Conservation (phyloP, 64 coral and sea anemone species). For the Anthopleura sola region DNA sequence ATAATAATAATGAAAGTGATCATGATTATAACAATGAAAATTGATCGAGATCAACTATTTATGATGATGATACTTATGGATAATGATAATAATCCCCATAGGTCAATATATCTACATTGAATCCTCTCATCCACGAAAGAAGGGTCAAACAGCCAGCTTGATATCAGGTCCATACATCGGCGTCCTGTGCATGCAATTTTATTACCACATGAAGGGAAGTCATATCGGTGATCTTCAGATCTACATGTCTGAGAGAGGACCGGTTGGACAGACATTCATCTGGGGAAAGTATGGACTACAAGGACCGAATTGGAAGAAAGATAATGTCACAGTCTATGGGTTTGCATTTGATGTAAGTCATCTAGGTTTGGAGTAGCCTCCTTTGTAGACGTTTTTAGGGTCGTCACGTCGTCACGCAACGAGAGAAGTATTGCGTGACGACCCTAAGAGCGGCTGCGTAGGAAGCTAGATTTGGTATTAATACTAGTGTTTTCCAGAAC, state of each 20-base stretch:
- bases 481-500: no score
- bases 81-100: background rate
- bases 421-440: no score
- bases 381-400: background rate
- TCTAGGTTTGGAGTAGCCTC: background rate
- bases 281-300: slow-evolving; percentile 68
- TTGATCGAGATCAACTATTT: no score
- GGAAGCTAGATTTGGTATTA: no score
- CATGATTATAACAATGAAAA: background rate
- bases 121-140: slow-evolving; percentile 53
- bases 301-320: slow-evolving; percentile 39
- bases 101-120: slow-evolving; percentile 63
- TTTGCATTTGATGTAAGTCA: slow-evolving; percentile 67
- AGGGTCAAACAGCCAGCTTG: slow-evolving; percentile 54
- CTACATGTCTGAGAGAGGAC: slow-evolving; percentile 43
- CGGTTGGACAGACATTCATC: slow-evolving; percentile 31
- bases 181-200: slow-evolving; percentile 75
- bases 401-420: no score
- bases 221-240: slow-evolving; percentile 70
- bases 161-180: slow-evolving; percentile 47
- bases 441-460: no score
- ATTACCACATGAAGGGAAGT: slow-evolving; percentile 64
- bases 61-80: background rate
- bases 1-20: background rate
- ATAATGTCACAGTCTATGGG: slow-evolving; percentile 70